Conservation (phyloP, 2,797 vertebrate species). For the Perodicticus potto region DNA sequence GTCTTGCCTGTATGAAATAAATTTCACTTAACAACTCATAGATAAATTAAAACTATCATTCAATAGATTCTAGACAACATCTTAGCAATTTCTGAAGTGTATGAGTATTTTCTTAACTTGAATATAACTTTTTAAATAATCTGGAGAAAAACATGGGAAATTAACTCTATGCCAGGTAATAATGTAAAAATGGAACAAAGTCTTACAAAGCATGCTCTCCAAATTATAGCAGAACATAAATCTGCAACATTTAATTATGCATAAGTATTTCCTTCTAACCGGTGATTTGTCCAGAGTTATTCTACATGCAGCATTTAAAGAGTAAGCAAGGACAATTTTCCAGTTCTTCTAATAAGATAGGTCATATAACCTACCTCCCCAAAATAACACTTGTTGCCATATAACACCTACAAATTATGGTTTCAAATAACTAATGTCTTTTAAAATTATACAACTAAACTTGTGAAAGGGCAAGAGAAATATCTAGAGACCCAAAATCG, state of each 20-base stretch:
- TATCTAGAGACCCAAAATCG: background rate
- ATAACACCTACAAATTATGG: background rate
- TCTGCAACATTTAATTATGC: background rate
- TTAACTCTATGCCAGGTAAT: background rate
- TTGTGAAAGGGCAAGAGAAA: background rate
- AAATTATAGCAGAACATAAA: background rate
- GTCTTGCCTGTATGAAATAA: background rate
- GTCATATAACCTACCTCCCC: background rate
- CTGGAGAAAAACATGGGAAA: background rate
- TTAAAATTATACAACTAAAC: background rate
- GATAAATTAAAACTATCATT: background rate
- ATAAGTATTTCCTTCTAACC: background rate
- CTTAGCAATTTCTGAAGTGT: conserved; percentile 28
- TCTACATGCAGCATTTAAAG: background rate
- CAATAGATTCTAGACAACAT: background rate
- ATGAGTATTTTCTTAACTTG: background rate
- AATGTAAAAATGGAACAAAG: conserved; percentile 38
- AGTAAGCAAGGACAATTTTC: background rate
- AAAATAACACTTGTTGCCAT: background rate
- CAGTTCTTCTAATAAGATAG: background rate
- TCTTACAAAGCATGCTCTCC: background rate
- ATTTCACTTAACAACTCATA: background rate
- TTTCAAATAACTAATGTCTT: background rate
- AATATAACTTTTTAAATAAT: conserved; percentile 10
- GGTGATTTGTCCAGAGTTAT: background rate